Percentiles rank a stretch among this genome's conserved stretches.
These are phyloP conservation scores for Iguana delicatissima DNA, from an alignment of 2,797 vertebrate species.

Conservation along the genomic window DNA sequence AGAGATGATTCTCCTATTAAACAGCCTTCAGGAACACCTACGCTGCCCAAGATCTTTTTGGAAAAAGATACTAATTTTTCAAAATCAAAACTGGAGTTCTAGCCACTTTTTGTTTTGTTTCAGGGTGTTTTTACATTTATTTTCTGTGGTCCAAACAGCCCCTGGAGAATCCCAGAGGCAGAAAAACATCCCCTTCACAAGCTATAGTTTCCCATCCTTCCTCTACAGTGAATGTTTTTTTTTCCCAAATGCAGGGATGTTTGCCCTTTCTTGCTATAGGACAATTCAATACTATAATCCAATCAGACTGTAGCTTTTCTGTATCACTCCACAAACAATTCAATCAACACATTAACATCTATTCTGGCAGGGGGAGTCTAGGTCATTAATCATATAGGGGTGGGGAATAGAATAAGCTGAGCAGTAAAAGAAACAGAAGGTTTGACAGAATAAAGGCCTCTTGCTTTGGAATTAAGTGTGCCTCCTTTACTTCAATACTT, in stretches of 20 bases:
- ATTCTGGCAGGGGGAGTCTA: not conserved
- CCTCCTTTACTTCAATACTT: conserved; percentile 44
- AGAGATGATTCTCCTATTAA: too few relatives aligned
- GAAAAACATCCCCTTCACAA: too few relatives aligned
- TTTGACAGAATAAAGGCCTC: conserved; percentile 57
- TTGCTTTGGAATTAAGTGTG: conserved; percentile 44
- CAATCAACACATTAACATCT: not conserved
- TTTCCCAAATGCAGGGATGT: not conserved
- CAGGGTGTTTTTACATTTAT: too few relatives aligned
- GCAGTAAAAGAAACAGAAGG: not conserved
- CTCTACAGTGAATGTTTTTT: not conserved
- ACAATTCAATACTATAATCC: not conserved
- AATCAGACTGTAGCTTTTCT: conserved; percentile 21
- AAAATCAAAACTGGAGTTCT: too few relatives aligned
- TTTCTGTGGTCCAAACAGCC: too few relatives aligned
- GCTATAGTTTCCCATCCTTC: too few relatives aligned
- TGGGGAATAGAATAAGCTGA: accelerated
- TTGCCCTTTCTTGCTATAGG: not conserved
- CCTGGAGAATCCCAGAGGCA: too few relatives aligned
- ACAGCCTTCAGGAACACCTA: too few relatives aligned
- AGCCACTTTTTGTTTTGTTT: too few relatives aligned
- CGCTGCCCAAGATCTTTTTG: too few relatives aligned
- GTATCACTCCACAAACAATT: conserved; percentile 2
- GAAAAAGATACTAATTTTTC: not conserved
- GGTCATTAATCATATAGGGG: not conserved